phyloP scores from a whole-genome alignment of 2,888 invertebrate genomes.

The Diaperis boleti region DNA sequence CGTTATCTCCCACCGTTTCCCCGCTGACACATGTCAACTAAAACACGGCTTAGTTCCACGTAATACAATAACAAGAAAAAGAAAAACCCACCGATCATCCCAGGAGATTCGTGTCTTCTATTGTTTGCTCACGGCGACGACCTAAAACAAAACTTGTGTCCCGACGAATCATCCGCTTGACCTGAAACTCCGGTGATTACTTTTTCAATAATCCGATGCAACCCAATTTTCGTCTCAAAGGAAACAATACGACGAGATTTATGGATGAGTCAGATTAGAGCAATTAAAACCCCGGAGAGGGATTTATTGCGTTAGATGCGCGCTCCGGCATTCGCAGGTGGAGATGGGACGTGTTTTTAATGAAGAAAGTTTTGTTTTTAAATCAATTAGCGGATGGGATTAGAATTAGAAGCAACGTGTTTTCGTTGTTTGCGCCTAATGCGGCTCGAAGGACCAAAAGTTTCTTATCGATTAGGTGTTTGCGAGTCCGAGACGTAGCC shows the following conservation, averaged over 20 bases:
- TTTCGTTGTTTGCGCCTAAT: no score
- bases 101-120: constrained; percentile 6
- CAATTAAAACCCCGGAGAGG: constrained; percentile 15
- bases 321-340: background rate
- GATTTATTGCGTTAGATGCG: constrained; percentile 11
- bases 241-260: constrained; percentile 15
- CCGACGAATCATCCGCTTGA: constrained; percentile 16
- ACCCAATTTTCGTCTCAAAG: constrained; percentile 4
- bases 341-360: background rate
- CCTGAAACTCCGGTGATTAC: constrained; percentile 24
- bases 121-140: constrained; percentile 21
- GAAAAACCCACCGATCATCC: constrained; percentile 4
- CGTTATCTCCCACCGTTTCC: no score
- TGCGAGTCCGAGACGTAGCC: no score
- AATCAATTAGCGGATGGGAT: no score
- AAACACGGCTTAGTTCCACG: constrained; percentile 8
- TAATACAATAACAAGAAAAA: constrained; percentile 18
- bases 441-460: no score
- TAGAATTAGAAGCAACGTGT: no score
- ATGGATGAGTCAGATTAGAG: constrained; percentile 4
- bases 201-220: constrained; percentile 29
- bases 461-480: no score
- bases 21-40: constrained; percentile 8
- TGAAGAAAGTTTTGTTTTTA: background rate
- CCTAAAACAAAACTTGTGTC: constrained; percentile 24